Percentiles rank a stretch among this genome's conserved stretches.
These are phyloP conservation scores for Salmo trutta DNA, from an alignment of 2,797 vertebrate species.

Conservation along the genomic window DNA sequence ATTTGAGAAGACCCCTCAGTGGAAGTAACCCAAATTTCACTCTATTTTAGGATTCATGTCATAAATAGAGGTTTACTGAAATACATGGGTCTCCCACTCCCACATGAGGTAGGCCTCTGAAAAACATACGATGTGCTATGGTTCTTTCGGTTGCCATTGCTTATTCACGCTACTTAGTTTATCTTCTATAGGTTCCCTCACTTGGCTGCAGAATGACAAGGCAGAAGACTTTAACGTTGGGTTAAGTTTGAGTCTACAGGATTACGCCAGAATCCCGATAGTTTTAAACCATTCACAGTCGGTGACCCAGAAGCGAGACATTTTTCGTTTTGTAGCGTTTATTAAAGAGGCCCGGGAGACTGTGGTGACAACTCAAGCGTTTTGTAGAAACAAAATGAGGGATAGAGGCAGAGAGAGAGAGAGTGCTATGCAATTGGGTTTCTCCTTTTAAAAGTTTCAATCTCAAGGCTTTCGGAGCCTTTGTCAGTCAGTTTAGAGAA, in stretches of 20 bases:
- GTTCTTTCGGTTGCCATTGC: conserved; percentile 38
- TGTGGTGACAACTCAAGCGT: conserved; percentile 72
- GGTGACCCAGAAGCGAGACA: conserved; percentile 73
- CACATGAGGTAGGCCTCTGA: conserved; percentile 53
- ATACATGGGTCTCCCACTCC: conserved; percentile 50
- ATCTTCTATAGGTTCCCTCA: conserved; percentile 53
- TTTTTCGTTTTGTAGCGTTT: conserved; percentile 70
- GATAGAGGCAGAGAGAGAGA: conserved; percentile 37
- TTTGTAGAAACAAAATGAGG: conserved; percentile 64
- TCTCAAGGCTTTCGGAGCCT: conserved; percentile 55
- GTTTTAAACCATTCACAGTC: conserved; percentile 78
- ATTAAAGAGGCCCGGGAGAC: conserved; percentile 73
- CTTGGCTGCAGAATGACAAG: conserved; percentile 52
- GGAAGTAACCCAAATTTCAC: conserved; percentile 77
- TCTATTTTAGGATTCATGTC: conserved; percentile 70
- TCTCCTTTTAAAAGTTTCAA: conserved; percentile 63
- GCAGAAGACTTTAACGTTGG: conserved; percentile 61
- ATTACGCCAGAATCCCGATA: conserved; percentile 72
- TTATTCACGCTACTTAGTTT: conserved; percentile 52
- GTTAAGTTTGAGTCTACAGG: conserved; percentile 65
- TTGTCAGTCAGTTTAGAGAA: conserved; percentile 56
- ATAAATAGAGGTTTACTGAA: conserved; percentile 56
- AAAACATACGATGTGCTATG: conserved; percentile 47
- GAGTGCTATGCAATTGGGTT: conserved; percentile 53
- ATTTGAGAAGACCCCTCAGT: conserved; percentile 64